Evolutionary conservation across 2,888 invertebrate genomes (phyloP).

Genomic region (Oscheius myriophilus): DNA sequence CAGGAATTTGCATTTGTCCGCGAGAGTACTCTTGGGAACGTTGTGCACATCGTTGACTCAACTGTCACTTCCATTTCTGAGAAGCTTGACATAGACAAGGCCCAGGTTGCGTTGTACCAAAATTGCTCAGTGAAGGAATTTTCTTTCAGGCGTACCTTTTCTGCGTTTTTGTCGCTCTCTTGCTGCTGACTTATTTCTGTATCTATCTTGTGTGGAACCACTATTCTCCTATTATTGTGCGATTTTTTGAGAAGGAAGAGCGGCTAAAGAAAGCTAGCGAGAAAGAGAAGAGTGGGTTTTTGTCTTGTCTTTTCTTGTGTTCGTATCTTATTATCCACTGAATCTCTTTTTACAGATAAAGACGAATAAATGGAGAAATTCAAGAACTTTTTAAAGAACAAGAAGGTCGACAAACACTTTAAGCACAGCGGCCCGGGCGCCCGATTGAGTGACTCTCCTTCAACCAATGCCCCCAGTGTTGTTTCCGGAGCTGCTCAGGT

Average conservation of each 20-base stretch:
- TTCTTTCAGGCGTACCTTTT: conserved; percentile 46
- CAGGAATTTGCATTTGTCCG: not conserved
- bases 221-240: conserved; percentile 47
- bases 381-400: conserved; percentile 59
- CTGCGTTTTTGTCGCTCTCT: conserved; percentile 33
- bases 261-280: conserved; percentile 29
- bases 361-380: conserved; percentile 57
- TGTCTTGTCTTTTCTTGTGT: not conserved
- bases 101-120: not conserved
- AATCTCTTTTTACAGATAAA: conserved; percentile 32
- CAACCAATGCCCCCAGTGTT: conserved; percentile 34
- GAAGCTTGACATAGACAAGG: conserved; percentile 35
- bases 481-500: conserved; percentile 36
- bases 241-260: conserved; percentile 40
- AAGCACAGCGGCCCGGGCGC: conserved; percentile 57
- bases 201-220: conserved; percentile 45
- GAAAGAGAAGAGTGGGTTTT: conserved; percentile 22
- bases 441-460: conserved; percentile 34
- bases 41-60: not conserved
- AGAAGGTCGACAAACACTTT: conserved; percentile 59
- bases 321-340: not conserved
- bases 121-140: not conserved
- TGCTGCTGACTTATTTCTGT: conserved; percentile 32
- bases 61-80: conserved; percentile 31
- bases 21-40: not conserved